A percentile compares a stretch with the other conserved stretches of the same genome.
Evolutionary conservation across 2,888 invertebrate species (phyloP).

Genomic region (Deilephila elpenor): DNA sequence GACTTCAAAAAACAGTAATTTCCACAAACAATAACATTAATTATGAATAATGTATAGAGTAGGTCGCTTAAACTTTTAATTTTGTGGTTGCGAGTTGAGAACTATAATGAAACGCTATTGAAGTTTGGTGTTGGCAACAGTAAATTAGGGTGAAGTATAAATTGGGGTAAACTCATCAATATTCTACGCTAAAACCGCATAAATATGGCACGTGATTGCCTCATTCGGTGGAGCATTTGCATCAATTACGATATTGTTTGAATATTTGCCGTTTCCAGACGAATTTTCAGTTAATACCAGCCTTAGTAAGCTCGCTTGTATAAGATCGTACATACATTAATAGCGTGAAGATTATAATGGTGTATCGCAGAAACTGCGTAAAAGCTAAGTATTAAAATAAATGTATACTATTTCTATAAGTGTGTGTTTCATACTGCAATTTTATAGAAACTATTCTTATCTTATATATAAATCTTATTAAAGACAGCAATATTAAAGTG

Average conservation of each 20-base stretch:
- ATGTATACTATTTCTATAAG: too few relatives aligned
- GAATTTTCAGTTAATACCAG: not conserved
- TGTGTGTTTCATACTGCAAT: too few relatives aligned
- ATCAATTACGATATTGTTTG: conserved; percentile 17
- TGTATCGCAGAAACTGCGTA: not conserved
- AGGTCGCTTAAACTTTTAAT: conserved; percentile 9
- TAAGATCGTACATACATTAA: not conserved
- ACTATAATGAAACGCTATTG: conserved; percentile 21
- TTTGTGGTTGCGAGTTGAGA: conserved; percentile 10
- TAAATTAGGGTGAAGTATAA: conserved; percentile 8
- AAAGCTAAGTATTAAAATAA: not conserved
- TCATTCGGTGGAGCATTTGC: conserved; percentile 14
- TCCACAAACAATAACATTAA: not conserved
- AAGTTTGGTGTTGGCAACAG: conserved; percentile 10
- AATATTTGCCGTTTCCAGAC: conserved; percentile 5
- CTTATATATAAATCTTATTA: too few relatives aligned
- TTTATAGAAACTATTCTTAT: too few relatives aligned
- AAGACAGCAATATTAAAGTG: too few relatives aligned
- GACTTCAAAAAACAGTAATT: not conserved
- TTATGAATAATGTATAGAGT: not conserved
- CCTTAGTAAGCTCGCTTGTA: not conserved
- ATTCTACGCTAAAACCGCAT: conserved; percentile 17
- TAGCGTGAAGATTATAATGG: not conserved
- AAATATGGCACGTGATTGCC: conserved; percentile 16
- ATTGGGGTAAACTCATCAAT: conserved; percentile 21